Evolutionary conservation across 1,140 invertebrate species (phyloP).

Genomic region (Lucilia cuprina): DNA sequence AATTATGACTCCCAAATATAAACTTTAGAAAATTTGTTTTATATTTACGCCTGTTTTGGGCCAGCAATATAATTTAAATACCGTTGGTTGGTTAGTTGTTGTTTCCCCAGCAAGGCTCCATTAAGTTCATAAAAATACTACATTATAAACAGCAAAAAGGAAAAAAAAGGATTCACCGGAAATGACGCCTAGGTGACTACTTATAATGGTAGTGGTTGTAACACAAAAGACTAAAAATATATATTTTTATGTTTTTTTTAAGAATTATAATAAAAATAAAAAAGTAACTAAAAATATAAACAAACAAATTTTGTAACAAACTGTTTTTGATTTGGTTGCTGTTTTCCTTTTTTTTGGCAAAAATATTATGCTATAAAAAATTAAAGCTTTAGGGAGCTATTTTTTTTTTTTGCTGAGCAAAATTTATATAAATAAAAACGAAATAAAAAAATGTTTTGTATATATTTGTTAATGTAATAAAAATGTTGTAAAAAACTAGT

Average conservation of each 20-base stretch:
- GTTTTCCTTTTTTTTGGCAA: background rate
- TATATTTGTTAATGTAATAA: too few relatives aligned
- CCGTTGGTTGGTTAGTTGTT: background rate
- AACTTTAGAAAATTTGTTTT: background rate
- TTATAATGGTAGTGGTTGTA: background rate
- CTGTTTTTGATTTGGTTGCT: background rate
- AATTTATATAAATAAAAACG: too few relatives aligned
- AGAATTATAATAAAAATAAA: background rate
- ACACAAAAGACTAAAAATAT: background rate
- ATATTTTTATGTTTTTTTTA: background rate
- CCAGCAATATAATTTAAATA: background rate
- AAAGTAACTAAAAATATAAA: background rate
- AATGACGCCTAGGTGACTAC: conserved; percentile 9
- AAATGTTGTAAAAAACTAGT: background rate
- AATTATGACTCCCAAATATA: background rate
- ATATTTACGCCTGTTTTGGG: background rate
- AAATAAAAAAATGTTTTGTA: too few relatives aligned
- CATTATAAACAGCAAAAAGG: background rate
- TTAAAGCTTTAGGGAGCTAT: background rate
- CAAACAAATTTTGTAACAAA: conserved; percentile 1
- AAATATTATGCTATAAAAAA: background rate
- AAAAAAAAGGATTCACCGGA: background rate
- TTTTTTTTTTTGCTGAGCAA: too few relatives aligned
- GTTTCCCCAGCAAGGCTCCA: conserved; percentile 1
- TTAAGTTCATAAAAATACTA: background rate